Percentiles rank a stretch among this genome's conserved stretches.
Evolutionary conservation across 1,140 invertebrate species (phyloP).

Genomic region (Cotesia typhae): DNA sequence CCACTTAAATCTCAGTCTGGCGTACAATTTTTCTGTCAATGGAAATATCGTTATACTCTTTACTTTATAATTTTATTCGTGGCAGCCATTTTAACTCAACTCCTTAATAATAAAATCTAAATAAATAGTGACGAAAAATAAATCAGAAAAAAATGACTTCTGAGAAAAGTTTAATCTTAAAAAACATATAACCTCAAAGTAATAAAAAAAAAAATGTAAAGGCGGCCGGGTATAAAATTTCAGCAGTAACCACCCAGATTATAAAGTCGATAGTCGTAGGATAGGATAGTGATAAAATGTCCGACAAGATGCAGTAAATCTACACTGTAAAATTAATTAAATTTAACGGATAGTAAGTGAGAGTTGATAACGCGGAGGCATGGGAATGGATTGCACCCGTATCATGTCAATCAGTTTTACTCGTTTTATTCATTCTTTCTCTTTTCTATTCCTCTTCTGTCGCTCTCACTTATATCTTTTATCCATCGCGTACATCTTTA

Average conservation of each 20-base stretch:
- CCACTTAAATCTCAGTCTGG: too few species aligned
- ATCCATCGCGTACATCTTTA: neutral
- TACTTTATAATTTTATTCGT: too few species aligned
- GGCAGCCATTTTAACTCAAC: too few species aligned
- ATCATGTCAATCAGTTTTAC: conserved; percentile 23
- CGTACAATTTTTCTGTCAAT: too few species aligned
- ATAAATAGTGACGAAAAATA: too few species aligned
- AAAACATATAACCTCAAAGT: neutral
- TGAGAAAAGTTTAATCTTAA: too few species aligned
- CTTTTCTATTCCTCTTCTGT: neutral
- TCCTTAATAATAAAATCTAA: too few species aligned
- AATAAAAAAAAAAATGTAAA: neutral
- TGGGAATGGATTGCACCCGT: conserved; percentile 13
- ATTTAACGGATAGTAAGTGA: conserved; percentile 15
- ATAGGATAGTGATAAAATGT: conserved; percentile 6
- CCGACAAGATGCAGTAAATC: conserved; percentile 22
- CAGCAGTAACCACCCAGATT: neutral
- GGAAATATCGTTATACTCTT: too few species aligned
- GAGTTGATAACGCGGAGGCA: conserved; percentile 10
- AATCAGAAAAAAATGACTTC: too few species aligned
- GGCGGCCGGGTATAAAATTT: neutral
- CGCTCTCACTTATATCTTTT: neutral
- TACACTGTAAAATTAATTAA: conserved; percentile 35
- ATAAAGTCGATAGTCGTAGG: neutral
- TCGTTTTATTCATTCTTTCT: neutral